Evolutionary conservation across 1,140 invertebrate genomes (phyloP), one percentile per base, ranked within the genome.

Genomic region (Monomorium pharaonis): DNA sequence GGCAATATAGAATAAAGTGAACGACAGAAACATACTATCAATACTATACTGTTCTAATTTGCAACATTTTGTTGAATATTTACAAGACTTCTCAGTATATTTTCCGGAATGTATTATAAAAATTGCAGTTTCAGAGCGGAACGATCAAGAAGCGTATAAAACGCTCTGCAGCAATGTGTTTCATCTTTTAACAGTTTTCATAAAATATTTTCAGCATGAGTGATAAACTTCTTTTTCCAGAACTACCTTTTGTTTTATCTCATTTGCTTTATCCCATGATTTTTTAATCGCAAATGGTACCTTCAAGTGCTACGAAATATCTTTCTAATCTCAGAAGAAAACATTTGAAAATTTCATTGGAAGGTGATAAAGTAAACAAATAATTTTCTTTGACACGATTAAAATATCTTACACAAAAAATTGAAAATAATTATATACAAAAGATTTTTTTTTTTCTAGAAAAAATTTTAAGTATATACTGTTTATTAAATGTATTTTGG

Each of bases 101-200:
- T 60, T 77, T 62, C 56, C 14, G 1, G 16, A 60, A 21, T 47
- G 7, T 63, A 49, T 6, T 33, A 33, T 77, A 77, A 77, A 77
- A 77, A 16, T 63, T 77, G 18, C 16, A 75, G 7, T 7, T 75
- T 76, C 1, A 77, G n/a, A 33, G 6, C 18, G 7, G 14, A n/a
- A n/a, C 5, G 16, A 49, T 58, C 54, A 44, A 27, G 42, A 77
- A 63, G n/a, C 27, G 63, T 18, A 63, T 58, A 63, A 63, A 77
- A 77, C 21, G 10, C 65, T 27, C 12, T 70, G 21, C 3, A 7
- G 65, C 47, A 56, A 81, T 44, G 18, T 21, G 67, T 51, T 78
- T 21, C 30, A 81, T 70, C 14, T 56, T 81, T 81, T 56, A 56
- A 72, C 21, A 70, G 37, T 42, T 81, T 30, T 81, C 37, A 70